Evolutionary conservation across 1,140 invertebrate genomes (phyloP).

Genomic region (Penaeus vannamei): DNA sequence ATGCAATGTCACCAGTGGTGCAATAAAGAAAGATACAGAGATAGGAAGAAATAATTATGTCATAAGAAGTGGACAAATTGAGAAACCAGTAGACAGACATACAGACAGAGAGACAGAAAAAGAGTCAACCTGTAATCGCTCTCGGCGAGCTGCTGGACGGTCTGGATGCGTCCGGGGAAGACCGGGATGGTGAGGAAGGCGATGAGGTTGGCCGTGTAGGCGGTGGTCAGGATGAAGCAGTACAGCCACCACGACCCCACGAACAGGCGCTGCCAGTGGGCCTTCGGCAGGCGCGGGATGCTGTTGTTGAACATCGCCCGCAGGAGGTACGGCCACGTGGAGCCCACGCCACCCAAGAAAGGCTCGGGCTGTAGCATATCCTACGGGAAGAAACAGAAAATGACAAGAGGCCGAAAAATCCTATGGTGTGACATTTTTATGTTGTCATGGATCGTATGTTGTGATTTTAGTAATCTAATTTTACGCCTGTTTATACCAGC

Average conservation of each 20-base stretch:
- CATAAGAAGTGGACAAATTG: not conserved
- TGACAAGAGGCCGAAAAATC: no score
- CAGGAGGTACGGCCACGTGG: constrained; percentile 35
- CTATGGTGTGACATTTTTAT: no score
- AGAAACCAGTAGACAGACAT: no score
- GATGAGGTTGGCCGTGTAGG: constrained; percentile 55
- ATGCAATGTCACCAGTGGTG: no score
- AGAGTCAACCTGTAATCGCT: not conserved
- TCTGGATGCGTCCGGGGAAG: constrained; percentile 35
- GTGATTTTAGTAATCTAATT: no score
- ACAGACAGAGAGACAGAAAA: no score
- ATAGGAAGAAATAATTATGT: no score
- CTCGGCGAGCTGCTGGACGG: constrained; percentile 24
- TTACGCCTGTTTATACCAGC: no score
- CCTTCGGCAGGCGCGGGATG: constrained; percentile 8
- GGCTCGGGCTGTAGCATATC: not conserved
- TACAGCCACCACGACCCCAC: constrained; percentile 38
- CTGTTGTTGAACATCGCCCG: constrained; percentile 29
- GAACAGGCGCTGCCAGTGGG: constrained; percentile 28
- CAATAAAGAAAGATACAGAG: no score
- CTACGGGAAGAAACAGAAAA: not conserved
- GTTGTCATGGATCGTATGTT: no score
- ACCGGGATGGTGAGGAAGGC: constrained; percentile 55
- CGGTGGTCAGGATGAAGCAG: constrained; percentile 44
- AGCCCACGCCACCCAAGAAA: not conserved